Evolutionary conservation across 2,113 vertebrate genomes (phyloP), one percentile per base, ranked within the genome.

Genomic region (Chloropsis cyanopogon): DNA sequence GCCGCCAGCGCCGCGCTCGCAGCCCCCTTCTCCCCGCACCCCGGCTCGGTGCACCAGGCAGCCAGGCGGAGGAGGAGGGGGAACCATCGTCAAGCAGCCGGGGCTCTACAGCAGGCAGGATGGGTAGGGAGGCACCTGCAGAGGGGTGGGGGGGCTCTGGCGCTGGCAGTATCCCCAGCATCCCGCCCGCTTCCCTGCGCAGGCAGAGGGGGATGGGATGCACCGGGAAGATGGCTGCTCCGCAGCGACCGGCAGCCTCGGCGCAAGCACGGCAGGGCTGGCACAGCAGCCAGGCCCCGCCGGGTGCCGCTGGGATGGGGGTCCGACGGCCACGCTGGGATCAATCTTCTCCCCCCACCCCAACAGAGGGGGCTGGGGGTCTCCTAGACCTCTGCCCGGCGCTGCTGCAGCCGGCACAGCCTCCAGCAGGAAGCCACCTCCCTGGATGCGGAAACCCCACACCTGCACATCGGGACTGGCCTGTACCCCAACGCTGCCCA

Each of bases 141-240:
- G 54, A 57, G 52, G 81, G 24, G n/a, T 18, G n/a, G 64, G 88
- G 39, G 52, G 50, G 35, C 39, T 66, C 81, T 47, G 54, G 64
- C 53, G 87, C 85, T 35, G 78, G 41, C 78, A 82, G 81, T 68
- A 72, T 73, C 88, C 66, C 35, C 73, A 66, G 86, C 89, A 96
- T 94, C 95, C 90, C 85, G 95, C 89, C 94, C 11, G 52, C 57
- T 78, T 61, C 29, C 71, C 96, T 29, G 72, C 71, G n/a, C 68
- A 66, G 71, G 69, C 71, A 10, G 95, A 87, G 96, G 95, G 93
- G 95, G 93, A 95, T 93, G 94, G 95, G 94, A 90, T 82, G 82
- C 6, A 11, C 57, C 9, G 79, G 92, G 90, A 96, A 96, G 95
- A 96, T 95, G 96, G 95, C 93, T 95, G 95, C 94, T 94, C 57